Evolutionary conservation across 2,797 vertebrate genomes (phyloP), one percentile per base, ranked within the genome.

Genomic region (Poeciliopsis paucimaculata): DNA sequence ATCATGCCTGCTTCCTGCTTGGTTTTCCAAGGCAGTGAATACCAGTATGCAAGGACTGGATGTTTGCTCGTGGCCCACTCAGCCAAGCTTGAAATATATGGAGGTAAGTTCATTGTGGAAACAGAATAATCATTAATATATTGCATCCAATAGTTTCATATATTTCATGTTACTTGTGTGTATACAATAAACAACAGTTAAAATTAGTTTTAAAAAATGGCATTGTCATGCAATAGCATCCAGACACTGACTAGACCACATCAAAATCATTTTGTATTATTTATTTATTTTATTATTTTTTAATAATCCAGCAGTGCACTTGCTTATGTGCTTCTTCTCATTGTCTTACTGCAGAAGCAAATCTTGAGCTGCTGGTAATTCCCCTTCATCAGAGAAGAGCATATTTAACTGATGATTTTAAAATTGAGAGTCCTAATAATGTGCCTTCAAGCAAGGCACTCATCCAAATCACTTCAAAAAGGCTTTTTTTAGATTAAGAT

Each of bases 361-460:
- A 55, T 26, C 72, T 49, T 64, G 15, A 13, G 49, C 31, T 16
- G 26, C 7, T 16, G 39, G 51, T 26, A 13, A 57, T 57, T 43
- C 55, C 13, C 13, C 62, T 64, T 64, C 57, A 34, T 31, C 13
- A 60, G 7, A 62, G 16, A 34, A 8, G 31, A 34, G n/a, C 60
- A 62, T 62, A 20, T 31, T 76, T 34, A 60, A 62, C 57, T 46
- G 74, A 47, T 34, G 43, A 28, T 31, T 62, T 76, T 76, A 45
- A 76, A 62, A 47, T 46, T 47, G 20, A 36, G 31, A n/a, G 34
- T 36, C 31, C 39, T 31, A 57, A 15, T 55, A 8, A 5, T 43
- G 49, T 75, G 20, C 62, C 57, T 26, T 15, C 11, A 47, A 64
- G 57, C 28, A 64, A 47, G 28, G 31, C 45, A 26, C 57, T 76